Evolutionary conservation across 1,140 invertebrate species (phyloP).

Genomic region (Calephelis nemesis): DNA sequence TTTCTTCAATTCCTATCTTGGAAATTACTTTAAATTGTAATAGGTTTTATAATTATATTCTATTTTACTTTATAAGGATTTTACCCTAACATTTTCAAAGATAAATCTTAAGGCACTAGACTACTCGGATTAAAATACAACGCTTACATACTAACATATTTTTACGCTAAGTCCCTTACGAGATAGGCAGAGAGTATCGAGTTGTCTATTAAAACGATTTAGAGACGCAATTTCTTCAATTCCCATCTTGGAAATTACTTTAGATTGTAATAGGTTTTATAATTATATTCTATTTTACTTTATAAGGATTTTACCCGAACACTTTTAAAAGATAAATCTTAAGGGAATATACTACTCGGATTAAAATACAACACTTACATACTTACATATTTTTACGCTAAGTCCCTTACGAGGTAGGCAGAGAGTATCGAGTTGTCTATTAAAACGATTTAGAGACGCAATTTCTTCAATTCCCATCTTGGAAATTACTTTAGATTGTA

Average conservation of each 20-base stretch:
- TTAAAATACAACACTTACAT: too few relatives aligned
- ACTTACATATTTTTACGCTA: too few relatives aligned
- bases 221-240: constrained; percentile 5
- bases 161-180: too few relatives aligned
- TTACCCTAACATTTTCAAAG: too few relatives aligned
- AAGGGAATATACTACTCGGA: too few relatives aligned
- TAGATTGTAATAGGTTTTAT: constrained; percentile 13
- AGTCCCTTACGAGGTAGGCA: too few relatives aligned
- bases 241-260: constrained; percentile 11
- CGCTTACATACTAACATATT: too few relatives aligned
- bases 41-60: constrained; percentile 13
- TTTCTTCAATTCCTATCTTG: constrained; percentile 10
- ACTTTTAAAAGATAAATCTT: too few relatives aligned
- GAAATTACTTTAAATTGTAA: constrained; percentile 12
- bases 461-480: constrained; percentile 13
- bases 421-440: background rate
- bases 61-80: background rate
- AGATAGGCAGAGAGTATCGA: too few relatives aligned
- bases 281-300: background rate
- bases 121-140: too few relatives aligned
- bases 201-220: constrained; percentile 14
- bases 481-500: constrained; percentile 11
- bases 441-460: constrained; percentile 7
- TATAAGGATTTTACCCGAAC: background rate
- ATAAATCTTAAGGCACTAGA: too few relatives aligned